phyloP scores from a whole-genome alignment of 2,113 vertebrate species.

The Corythoichthys intestinalis region DNA sequence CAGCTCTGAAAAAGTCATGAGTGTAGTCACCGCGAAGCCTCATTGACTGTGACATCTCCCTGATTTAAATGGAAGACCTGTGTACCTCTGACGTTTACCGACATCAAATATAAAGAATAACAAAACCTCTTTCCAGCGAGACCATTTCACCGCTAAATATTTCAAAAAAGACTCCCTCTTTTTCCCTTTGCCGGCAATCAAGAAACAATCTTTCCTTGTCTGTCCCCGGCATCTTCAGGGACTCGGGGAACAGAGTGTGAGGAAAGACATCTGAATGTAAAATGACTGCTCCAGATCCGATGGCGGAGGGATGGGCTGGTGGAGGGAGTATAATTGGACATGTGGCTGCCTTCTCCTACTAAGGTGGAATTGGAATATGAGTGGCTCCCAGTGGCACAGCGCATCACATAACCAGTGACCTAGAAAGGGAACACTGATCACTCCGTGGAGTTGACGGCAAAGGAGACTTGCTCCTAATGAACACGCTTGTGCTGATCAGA shows the following conservation, averaged over 20 bases:
- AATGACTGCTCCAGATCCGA: constrained; percentile 68
- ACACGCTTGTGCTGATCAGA: constrained; percentile 39
- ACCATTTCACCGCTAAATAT: constrained; percentile 65
- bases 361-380: constrained; percentile 44
- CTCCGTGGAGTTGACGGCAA: constrained; percentile 61
- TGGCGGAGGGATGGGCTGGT: constrained; percentile 50
- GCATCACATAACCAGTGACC: constrained; percentile 70
- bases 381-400: constrained; percentile 63
- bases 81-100: constrained; percentile 65
- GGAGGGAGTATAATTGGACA: constrained; percentile 69
- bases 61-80: constrained; percentile 68
- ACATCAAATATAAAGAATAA: constrained; percentile 71
- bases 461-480: constrained; percentile 40
- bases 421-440: constrained; percentile 75
- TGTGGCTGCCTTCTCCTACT: constrained; percentile 48
- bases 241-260: constrained; percentile 50
- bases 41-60: constrained; percentile 62
- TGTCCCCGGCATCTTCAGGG: constrained; percentile 64
- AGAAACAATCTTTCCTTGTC: constrained; percentile 71
- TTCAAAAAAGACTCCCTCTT: constrained; percentile 60
- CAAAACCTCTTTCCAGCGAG: constrained; percentile 65
- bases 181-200: constrained; percentile 67
- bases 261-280: constrained; percentile 64
- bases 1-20: constrained; percentile 46
- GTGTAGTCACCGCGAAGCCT: constrained; percentile 40